These are phyloP conservation scores for Frieseomelitta varia DNA, from an alignment of 1,140 invertebrate species.

Conservation along the genomic window DNA sequence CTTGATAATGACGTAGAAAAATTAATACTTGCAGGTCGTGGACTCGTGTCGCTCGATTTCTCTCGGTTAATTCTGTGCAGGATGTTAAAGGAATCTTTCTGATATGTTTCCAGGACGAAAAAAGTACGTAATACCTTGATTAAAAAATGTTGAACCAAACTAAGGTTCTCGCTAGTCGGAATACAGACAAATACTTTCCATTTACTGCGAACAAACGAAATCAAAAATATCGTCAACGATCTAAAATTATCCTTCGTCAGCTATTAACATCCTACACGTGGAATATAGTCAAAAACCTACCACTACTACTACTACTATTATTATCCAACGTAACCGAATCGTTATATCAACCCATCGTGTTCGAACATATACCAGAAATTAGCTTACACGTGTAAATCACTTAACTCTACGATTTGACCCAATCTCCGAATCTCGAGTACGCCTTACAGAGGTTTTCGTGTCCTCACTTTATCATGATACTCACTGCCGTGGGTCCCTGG, in stretches of 20 bases:
- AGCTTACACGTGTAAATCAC: background rate
- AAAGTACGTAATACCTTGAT: background rate
- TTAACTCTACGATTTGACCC: slow-evolving; percentile 55
- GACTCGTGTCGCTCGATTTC: background rate
- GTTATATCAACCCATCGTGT: too few species aligned
- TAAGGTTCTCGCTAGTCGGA: too few species aligned
- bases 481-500: slow-evolving; percentile 77
- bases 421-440: slow-evolving; percentile 73
- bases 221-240: background rate
- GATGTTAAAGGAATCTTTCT: background rate
- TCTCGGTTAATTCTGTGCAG: background rate
- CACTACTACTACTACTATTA: background rate
- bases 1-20: background rate
- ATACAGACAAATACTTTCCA: too few species aligned
- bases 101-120: background rate
- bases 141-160: background rate
- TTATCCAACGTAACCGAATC: background rate
- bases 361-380: background rate
- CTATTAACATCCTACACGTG: background rate
- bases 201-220: too few species aligned
- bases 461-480: slow-evolving; percentile 81
- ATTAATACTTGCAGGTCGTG: background rate
- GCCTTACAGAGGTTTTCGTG: slow-evolving; percentile 78
- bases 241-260: background rate
- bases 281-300: background rate